Conservation (phyloP, 2,797 vertebrate species). For the Thripadectes ignobilis region DNA sequence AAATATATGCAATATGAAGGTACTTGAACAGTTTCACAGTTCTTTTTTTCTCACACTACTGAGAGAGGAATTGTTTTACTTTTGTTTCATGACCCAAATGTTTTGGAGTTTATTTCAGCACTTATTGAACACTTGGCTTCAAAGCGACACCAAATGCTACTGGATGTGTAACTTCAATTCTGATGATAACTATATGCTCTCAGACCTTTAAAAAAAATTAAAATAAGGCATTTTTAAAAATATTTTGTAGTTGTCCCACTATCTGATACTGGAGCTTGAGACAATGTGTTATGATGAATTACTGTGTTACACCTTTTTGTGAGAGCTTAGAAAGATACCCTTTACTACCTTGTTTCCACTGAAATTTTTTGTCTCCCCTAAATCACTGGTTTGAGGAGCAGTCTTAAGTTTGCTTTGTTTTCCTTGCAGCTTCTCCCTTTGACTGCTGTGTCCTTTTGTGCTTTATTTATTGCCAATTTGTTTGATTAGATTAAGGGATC, state of each 20-base stretch:
- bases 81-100: not conserved
- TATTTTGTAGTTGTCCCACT: not conserved
- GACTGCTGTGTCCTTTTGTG: not conserved
- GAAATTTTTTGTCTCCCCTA: not conserved
- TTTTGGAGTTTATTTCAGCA: not conserved
- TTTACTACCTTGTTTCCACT: not conserved
- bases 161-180: not conserved
- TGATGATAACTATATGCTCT: not conserved
- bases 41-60: not conserved
- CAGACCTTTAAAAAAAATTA: not conserved
- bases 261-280: not conserved
- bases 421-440: not conserved
- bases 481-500: conserved; percentile 54
- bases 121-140: not conserved
- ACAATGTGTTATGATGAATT: not conserved
- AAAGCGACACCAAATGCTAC: not conserved
- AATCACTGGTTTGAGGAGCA: not conserved
- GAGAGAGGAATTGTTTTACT: not conserved
- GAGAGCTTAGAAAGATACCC: not conserved
- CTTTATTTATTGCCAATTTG: conserved; percentile 5
- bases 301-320: not conserved
- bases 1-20: not conserved
- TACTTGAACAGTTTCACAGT: not conserved
- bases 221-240: not conserved
- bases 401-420: not conserved